Evolutionary conservation across 2,888 invertebrate genomes (phyloP), one percentile per base, ranked within the genome.

Genomic region (Taphrorychus bicolor): DNA sequence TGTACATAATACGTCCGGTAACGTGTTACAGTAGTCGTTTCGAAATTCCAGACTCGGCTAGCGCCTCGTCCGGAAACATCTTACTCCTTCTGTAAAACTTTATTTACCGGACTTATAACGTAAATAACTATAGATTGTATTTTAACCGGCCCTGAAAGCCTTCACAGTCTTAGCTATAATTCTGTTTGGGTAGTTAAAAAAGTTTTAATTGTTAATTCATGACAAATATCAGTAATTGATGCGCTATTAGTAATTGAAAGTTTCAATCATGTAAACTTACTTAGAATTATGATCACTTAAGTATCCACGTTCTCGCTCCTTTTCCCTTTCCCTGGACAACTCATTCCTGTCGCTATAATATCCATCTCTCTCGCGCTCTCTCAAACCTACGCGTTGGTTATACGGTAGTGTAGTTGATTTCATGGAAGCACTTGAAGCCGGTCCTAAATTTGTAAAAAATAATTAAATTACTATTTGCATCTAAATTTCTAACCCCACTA

Each of bases 301-400:
- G 79, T 93, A 92, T 70, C 93, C 93, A 48, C 90, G 85, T 70
- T 83, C 87, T 59, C 83, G 76, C 68, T 84, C 84, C 57, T 92
- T 87, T 78, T 93, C 93, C 68, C 92, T 84, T 76, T 90, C 90
- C 17, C 91, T 83, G 78, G 93, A 88, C 73, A 94, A 84, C 82
- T 94, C 94, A 80, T 94, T 94, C 73, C 94, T 89, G 83, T 95
- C 95, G 80, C 94, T 92, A 81, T 94, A 94, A 81, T 95, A 95
- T 57, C 94, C 94, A 78, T 94, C 94, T 18, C 93, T 87, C 72
- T 90, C 90, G 68, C 88, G 85, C 77, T 87, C 87, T 74, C 86
- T 83, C 2, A 87, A 83, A 51, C 86, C 83, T 67, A 90, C 85
- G 48, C 91, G 87, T 80, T 93, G 93, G 41, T 92, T 91, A 72